Conservation (phyloP, 37 sponge, comb jelly and placozoan species). For the Oscarella lobularis region DNA sequence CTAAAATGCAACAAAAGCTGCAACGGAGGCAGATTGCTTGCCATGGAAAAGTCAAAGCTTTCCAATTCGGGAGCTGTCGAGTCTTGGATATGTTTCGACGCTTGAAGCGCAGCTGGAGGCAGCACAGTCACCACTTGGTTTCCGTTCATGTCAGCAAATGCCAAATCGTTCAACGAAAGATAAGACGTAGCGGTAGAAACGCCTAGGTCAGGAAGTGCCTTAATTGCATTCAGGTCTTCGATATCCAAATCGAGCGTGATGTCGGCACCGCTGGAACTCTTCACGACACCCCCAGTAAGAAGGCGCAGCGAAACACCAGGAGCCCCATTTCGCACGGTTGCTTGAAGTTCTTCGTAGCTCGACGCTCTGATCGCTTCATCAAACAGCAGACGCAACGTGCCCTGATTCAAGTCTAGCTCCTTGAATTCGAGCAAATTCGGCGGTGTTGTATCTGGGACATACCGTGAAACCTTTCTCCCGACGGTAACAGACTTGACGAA, state of each 20-base stretch:
- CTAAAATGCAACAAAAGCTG: conserved; percentile 19
- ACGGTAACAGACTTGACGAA: conserved; percentile 14
- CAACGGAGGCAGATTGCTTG: not conserved
- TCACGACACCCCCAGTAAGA: conserved; percentile 37
- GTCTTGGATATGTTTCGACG: conserved; percentile 30
- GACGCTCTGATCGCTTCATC: conserved; percentile 43
- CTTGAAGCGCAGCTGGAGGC: conserved; percentile 11
- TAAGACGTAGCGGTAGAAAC: conserved; percentile 30
- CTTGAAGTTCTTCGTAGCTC: not conserved
- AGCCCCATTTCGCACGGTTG: not conserved
- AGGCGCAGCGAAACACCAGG: conserved; percentile 15
- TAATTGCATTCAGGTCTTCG: conserved; percentile 65
- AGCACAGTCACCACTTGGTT: conserved; percentile 10
- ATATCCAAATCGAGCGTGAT: conserved; percentile 24
- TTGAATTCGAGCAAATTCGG: conserved; percentile 35
- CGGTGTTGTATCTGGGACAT: conserved; percentile 34
- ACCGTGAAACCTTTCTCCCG: conserved; percentile 14
- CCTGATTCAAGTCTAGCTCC: conserved; percentile 39
- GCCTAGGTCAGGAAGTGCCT: conserved; percentile 39
- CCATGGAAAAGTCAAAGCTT: conserved; percentile 8
- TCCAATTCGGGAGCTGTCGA: conserved; percentile 27
- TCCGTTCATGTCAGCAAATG: conserved; percentile 42
- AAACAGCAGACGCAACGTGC: conserved; percentile 43
- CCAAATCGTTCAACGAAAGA: conserved; percentile 44
- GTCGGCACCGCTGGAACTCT: conserved; percentile 36